phyloP scores from a whole-genome alignment of 2,797 vertebrate genomes.

The Octomys mimax region DNA sequence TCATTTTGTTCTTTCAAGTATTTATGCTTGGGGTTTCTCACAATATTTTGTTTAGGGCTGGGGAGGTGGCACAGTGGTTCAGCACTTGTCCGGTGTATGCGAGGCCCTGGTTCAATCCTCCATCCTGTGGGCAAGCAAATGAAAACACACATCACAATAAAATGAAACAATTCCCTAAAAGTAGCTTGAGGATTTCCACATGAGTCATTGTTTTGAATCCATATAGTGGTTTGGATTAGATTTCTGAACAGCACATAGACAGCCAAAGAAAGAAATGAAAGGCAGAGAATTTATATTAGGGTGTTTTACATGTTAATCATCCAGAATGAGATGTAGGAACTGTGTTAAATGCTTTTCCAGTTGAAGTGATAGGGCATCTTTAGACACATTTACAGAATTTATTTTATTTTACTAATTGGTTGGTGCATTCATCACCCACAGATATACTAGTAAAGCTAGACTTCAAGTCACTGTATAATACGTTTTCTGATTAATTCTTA shows the following conservation, averaged over 20 bases:
- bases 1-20: not conserved
- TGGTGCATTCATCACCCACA: constrained; percentile 93
- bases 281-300: constrained; percentile 81
- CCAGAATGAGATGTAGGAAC: constrained; percentile 93
- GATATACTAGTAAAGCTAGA: constrained; percentile 93
- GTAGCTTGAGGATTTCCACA: constrained; percentile 80
- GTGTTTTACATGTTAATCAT: constrained; percentile 91
- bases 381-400: constrained; percentile 95
- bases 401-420: constrained; percentile 97
- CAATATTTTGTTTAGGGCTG: not conserved
- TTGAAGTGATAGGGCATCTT: constrained; percentile 95
- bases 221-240: constrained; percentile 72
- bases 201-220: constrained; percentile 78
- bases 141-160: not conserved
- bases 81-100: not conserved
- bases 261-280: not conserved
- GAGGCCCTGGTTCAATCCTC: not conserved
- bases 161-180: constrained; percentile 73
- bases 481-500: constrained; percentile 96
- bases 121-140: not conserved
- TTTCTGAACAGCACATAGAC: constrained; percentile 71
- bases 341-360: constrained; percentile 94
- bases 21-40: not conserved
- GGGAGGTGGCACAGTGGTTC: not conserved
- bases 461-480: constrained; percentile 96